A percentile compares a stretch with the other conserved stretches of the same genome.
Evolutionary conservation across 1,140 invertebrate species (phyloP).

Genomic region (Achroia grisella): DNA sequence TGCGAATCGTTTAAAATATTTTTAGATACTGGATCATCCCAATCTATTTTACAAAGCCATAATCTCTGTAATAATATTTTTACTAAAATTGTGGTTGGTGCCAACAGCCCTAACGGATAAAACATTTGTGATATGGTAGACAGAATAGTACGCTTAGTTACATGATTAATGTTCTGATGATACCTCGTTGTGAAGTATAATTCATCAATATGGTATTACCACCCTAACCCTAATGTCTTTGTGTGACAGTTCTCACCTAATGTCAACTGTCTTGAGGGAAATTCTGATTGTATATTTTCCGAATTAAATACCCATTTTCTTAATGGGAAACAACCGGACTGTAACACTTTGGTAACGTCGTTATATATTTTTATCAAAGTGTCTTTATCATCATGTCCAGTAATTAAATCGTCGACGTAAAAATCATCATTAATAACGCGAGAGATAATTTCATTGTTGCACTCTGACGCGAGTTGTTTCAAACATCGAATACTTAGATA

Average conservation of each 20-base stretch:
- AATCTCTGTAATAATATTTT: conserved; percentile 15
- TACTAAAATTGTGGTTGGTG: conserved; percentile 3
- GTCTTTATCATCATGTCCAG: background rate
- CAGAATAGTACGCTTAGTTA: conserved; percentile 12
- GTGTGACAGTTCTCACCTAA: conserved; percentile 3
- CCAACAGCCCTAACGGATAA: conserved; percentile 11
- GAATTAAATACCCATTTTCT: conserved; percentile 12
- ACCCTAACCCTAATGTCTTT: conserved; percentile 17
- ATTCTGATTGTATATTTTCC: conserved; percentile 3
- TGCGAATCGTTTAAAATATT: background rate
- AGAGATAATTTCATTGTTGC: background rate
- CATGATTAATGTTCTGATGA: background rate
- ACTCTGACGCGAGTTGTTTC: conserved; percentile 1
- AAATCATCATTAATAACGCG: background rate
- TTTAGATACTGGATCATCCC: conserved; percentile 4
- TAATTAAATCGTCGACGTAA: background rate
- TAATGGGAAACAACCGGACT: conserved; percentile 6
- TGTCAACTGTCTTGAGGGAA: conserved; percentile 2
- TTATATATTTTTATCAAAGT: conserved; percentile 2
- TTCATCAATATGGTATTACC: conserved; percentile 3
- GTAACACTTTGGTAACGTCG: conserved; percentile 2
- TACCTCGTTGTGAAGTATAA: conserved; percentile 8
- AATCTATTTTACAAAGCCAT: conserved; percentile 11
- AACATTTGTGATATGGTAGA: conserved; percentile 12
- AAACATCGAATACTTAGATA: conserved; percentile 6